These are phyloP conservation scores for Ancistrus triradiatus DNA, from an alignment of 2,113 vertebrate species.

Conservation along the genomic window DNA sequence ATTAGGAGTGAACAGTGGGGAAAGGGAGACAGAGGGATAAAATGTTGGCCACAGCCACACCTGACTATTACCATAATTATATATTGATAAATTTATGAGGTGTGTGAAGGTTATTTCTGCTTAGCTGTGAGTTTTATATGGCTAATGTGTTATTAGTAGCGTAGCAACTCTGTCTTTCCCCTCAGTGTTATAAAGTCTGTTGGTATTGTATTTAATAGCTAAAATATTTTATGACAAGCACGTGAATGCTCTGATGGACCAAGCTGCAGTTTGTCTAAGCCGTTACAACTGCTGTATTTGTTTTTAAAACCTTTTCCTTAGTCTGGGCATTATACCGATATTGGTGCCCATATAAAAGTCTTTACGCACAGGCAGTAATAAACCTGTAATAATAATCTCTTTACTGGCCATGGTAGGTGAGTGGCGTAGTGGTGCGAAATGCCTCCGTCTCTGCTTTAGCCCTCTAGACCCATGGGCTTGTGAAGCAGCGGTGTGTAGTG, in stretches of 20 bases:
- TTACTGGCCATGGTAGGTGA: slow-evolving; percentile 31
- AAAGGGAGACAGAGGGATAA: slow-evolving; percentile 17
- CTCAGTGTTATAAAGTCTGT: background rate
- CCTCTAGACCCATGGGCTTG: slow-evolving; percentile 25
- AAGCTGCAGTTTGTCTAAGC: background rate
- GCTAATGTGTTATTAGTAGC: slow-evolving; percentile 51
- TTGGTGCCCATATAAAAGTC: too few species aligned
- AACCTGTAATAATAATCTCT: slow-evolving; percentile 11
- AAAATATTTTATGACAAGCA: background rate
- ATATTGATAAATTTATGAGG: slow-evolving; percentile 63
- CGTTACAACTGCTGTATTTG: too few species aligned
- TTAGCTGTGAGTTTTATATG: slow-evolving; percentile 48
- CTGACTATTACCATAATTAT: slow-evolving; percentile 58
- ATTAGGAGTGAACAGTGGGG: slow-evolving; percentile 30
- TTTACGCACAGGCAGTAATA: too few species aligned
- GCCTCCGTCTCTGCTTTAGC: slow-evolving; percentile 23
- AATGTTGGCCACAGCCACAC: slow-evolving; percentile 25
- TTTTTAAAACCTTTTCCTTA: too few species aligned
- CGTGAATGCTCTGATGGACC: background rate
- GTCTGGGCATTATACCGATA: too few species aligned
- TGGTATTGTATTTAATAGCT: background rate
- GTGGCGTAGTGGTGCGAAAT: slow-evolving; percentile 34
- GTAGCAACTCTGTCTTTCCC: slow-evolving; percentile 45
- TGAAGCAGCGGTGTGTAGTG: slow-evolving; percentile 24
- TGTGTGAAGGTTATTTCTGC: slow-evolving; percentile 54